Evolutionary conservation across 1,140 invertebrate genomes (phyloP), one percentile per base, ranked within the genome.

Genomic region (Drosophila lacertosa): DNA sequence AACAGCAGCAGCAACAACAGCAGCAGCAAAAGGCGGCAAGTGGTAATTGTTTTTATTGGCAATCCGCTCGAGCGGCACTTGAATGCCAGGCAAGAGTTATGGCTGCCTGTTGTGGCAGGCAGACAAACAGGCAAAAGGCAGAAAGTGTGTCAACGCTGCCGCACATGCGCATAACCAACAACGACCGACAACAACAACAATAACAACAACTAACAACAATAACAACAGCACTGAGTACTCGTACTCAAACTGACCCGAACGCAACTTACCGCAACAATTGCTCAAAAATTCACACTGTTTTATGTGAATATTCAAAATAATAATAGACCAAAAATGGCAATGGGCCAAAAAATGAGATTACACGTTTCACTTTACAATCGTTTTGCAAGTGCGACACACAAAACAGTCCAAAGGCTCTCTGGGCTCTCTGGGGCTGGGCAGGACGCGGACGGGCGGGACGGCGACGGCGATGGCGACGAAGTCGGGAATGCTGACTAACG

Each of bases 11-110:
- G n/a, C n/a, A n/a, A n/a, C n/a, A n/a, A 53, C 63, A 35, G 64
- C 57, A 47, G 42, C 39, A 37, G 58, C 53, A 40, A 22, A 29
- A 26, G 45, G 44, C 51, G 51, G 54, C 67, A 71, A 83, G 79
- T 82, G 79, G 81, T 84, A 86, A 84, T 84, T 84, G 81, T 84
- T 84, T 83, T 86, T 84, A 86, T 84, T 75, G 69, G 77, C 81
- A 84, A 84, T 58, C 54, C 54, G 63, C 13, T 66, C 53, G 42
- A 66, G 63, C 63, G 63, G 63, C 63, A 70, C 60, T 65, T 70
- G 67, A 70, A 66, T 64, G 53, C 53, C 69, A 54, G 54, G 22
- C 55, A 44, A 65, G 51, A 70, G 51, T 40, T 70, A 57, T 39
- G 67, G 18, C 33, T 59, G 67, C 60, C 48, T 62, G 57, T 42